These are phyloP conservation scores for Paralvinella palmiformis DNA, from an alignment of 1,140 invertebrate genomes.

Conservation along the genomic window DNA sequence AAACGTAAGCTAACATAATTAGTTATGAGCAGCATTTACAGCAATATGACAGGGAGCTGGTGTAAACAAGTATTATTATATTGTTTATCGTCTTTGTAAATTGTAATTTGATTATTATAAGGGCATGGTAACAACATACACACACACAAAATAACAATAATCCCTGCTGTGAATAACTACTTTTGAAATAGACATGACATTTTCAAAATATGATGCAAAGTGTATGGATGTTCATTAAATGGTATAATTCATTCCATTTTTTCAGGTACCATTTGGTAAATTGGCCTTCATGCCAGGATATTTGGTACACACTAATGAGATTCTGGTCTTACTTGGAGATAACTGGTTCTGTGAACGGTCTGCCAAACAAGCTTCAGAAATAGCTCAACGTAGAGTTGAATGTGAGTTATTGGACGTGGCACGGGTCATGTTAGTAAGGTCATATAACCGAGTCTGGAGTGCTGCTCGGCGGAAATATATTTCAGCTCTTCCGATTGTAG, in stretches of 20 bases:
- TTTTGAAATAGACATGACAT: not conserved
- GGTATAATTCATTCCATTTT: not conserved
- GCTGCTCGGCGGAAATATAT: no score
- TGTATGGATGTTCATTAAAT: conserved; percentile 21
- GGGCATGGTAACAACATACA: no score
- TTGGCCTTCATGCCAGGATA: conserved; percentile 64
- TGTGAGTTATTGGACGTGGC: conserved; percentile 54
- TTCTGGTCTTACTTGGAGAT: conserved; percentile 62
- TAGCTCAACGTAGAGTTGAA: conserved; percentile 59
- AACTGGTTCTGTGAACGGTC: conserved; percentile 67
- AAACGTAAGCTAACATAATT: no score
- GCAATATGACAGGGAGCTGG: no score
- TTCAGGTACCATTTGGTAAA: conserved; percentile 59
- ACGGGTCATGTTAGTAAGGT: no score
- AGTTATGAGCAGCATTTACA: no score
- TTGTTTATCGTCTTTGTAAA: no score
- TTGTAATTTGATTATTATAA: no score
- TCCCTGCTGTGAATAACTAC: no score
- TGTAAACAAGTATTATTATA: no score
- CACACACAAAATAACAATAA: no score
- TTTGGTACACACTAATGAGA: conserved; percentile 67
- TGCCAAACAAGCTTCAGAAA: conserved; percentile 58
- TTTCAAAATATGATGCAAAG: not conserved
- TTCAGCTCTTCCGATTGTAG: not conserved
- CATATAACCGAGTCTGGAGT: not conserved